Evolutionary conservation across 2,888 invertebrate species (phyloP).

Genomic region (Heliconius hortense): DNA sequence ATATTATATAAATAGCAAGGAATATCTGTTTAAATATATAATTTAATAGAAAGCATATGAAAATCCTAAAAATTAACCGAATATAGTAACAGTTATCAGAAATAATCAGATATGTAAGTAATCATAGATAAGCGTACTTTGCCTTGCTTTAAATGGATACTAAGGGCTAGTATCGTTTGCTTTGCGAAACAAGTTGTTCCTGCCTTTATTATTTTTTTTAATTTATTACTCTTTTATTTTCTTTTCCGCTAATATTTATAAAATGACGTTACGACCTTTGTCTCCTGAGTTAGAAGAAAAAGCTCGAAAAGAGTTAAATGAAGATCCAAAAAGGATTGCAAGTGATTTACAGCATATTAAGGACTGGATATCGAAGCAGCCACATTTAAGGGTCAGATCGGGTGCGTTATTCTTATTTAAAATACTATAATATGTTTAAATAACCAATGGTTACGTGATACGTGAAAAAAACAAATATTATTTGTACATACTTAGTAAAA

Average conservation of each 20-base stretch:
- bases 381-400: conserved; percentile 71
- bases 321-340: conserved; percentile 67
- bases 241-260: not conserved
- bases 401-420: conserved; percentile 44
- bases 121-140: conserved; percentile 18
- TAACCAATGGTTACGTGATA: not conserved
- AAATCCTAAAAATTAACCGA: conserved; percentile 6
- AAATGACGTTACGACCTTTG: conserved; percentile 52
- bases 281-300: conserved; percentile 54
- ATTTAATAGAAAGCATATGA: not conserved
- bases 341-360: conserved; percentile 73
- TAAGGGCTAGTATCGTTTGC: conserved; percentile 3
- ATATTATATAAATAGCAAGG: too few relatives aligned
- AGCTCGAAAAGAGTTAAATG: conserved; percentile 74
- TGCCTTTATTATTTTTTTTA: not conserved
- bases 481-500: not conserved
- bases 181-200: not conserved
- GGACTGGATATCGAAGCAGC: conserved; percentile 79
- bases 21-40: not conserved
- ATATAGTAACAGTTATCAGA: conserved; percentile 2
- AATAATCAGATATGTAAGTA: conserved; percentile 15
- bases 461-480: not conserved
- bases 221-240: not conserved
- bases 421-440: not conserved
- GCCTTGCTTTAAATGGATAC: not conserved